Conservation (phyloP, 2,888 invertebrate genomes). For the Dermolepida albohirtum region DNA sequence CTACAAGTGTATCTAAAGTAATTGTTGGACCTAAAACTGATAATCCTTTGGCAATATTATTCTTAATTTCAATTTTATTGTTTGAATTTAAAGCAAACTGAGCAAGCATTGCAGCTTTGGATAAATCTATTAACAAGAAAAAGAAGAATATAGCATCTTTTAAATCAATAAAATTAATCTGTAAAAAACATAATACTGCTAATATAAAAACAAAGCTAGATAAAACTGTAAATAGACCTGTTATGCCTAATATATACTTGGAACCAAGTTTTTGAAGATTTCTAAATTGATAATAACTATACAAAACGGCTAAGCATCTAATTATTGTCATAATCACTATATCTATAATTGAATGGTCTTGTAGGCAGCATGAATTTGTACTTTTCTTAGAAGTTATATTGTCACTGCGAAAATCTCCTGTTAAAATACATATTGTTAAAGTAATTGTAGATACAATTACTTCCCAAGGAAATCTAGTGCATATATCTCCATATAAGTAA, state of each 20-base stretch:
- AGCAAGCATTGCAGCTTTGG: constrained; percentile 89
- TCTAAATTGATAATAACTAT: constrained; percentile 92
- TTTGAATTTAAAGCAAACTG: constrained; percentile 83
- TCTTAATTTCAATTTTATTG: constrained; percentile 83
- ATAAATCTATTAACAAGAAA: constrained; percentile 89
- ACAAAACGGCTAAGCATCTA: constrained; percentile 88
- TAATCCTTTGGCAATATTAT: constrained; percentile 89
- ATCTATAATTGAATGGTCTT: constrained; percentile 72
- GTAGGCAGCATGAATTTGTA: constrained; percentile 34
- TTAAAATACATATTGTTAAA: constrained; percentile 81
- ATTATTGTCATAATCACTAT: constrained; percentile 92
- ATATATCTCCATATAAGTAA: constrained; percentile 86
- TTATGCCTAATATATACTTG: constrained; percentile 84
- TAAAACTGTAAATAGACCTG: constrained; percentile 88
- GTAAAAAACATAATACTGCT: constrained; percentile 87
- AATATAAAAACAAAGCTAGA: constrained; percentile 94
- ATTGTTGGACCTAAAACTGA: constrained; percentile 89
- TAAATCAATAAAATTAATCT: constrained; percentile 86
- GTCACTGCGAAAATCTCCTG: constrained; percentile 70
- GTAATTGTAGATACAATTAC: constrained; percentile 89
- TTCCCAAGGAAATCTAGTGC: constrained; percentile 93
- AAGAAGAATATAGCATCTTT: constrained; percentile 94
- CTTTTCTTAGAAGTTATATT: constrained; percentile 56
- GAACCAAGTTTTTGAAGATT: constrained; percentile 90
- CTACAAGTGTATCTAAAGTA: constrained; percentile 89